Base-by-base conservation (phyloP, 2,113 vertebrate species). In the Phaethornis superciliosus region DNA sequence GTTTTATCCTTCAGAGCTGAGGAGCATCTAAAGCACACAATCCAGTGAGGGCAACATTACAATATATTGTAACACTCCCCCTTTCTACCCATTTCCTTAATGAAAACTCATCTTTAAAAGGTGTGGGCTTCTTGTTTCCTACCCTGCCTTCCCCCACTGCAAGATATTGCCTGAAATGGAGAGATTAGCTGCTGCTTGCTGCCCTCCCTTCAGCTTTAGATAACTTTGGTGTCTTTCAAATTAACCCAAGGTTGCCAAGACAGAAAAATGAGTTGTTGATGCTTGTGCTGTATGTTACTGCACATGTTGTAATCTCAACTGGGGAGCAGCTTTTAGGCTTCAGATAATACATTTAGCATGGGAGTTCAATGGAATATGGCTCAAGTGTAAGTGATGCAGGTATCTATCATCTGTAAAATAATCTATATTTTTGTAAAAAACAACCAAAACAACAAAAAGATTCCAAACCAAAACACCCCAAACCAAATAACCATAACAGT, bases 101-200 rank as follows among this genome's bases (percentile, higher is more conserved):
- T 27, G 55, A 37, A 55, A 91, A 94, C 40, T 49, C 42, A 21
- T 67, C 55, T 80, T 87, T 80, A 46, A 88, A 94, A 62, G 47
- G 51, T 42, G 42, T 65, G n/a, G n/a, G 32, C 46, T 30, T 91
- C 27, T 65, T 67, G 8, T 77, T 46, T 12, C 12, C 7, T 15
- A 7, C 17, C 24, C 3, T 9, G 6, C 18, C 15, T 51, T 22
- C 55, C 40, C 37, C 1, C 10, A 27, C 37, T 68, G 11, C 55
- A 72, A 85, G 93, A 52, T 63, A 62, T 9, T 88, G 77, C 70
- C 88, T 95, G 91, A 96, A 93, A 65, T 65, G 24, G 80, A 71
- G 89, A 94, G 88, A 91, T 96, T 72, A 95, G 58, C 90, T 95
- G 51, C 32, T 72, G 30, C 26, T 81, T 46, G 42, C 37, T 90